Conservation (phyloP, 1,140 invertebrate genomes). For the Brachystomella parvula region DNA sequence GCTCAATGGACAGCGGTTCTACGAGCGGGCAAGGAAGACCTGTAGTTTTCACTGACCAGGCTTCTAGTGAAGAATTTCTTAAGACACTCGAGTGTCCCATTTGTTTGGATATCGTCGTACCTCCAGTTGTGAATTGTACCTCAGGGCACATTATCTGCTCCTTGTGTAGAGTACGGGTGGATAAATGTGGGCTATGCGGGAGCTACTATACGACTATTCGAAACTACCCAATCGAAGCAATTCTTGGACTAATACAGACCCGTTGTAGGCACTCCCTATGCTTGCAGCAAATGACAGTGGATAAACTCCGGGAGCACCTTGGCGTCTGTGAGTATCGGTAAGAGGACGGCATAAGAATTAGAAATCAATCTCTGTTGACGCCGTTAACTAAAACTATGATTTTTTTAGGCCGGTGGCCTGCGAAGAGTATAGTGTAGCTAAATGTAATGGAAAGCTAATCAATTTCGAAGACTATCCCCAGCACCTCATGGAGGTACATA, state of each 20-base stretch:
- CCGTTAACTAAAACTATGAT: not conserved
- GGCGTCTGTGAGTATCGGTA: not conserved
- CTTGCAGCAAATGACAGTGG: not conserved
- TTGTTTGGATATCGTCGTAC: not conserved
- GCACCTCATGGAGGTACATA: not conserved
- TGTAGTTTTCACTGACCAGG: not conserved
- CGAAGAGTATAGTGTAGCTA: not conserved
- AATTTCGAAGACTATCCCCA: slow-evolving; percentile 3
- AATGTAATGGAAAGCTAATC: not conserved
- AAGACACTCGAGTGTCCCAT: slow-evolving; percentile 9
- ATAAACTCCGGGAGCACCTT: not conserved
- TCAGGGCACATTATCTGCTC: slow-evolving; percentile 2
- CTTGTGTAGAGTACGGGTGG: not conserved
- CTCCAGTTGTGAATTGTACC: slow-evolving; percentile 4
- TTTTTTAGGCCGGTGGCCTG: not conserved
- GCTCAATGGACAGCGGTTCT: too few relatives aligned
- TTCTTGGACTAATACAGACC: not conserved
- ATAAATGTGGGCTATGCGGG: slow-evolving; percentile 3
- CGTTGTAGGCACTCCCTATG: not conserved
- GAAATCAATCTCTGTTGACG: not conserved
- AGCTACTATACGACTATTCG: not conserved
- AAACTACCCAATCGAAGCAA: slow-evolving; percentile 11
- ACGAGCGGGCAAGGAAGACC: too few relatives aligned
- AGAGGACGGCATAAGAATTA: too few relatives aligned
- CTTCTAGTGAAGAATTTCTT: not conserved